phyloP scores from a whole-genome alignment of 2,888 invertebrate genomes.

The Pemphredon lugubris region DNA sequence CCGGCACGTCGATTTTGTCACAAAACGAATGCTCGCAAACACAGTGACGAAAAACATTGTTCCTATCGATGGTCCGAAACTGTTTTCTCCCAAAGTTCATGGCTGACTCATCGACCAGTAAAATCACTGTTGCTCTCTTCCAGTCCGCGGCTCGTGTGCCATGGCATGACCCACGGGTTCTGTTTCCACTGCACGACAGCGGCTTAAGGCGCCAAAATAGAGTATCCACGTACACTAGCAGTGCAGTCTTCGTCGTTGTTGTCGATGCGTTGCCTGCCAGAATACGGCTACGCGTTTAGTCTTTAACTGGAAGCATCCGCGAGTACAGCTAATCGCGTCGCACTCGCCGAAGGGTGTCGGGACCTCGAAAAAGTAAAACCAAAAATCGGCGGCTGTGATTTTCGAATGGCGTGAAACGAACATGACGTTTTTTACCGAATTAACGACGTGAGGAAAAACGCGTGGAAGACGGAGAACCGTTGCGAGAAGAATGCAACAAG shows the following conservation, averaged over 20 bases:
- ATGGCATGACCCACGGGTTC: too few relatives aligned
- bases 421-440: background rate
- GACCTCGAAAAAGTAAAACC: background rate
- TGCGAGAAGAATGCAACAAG: slow-evolving; percentile 40
- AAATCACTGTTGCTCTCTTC: slow-evolving; percentile 21
- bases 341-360: background rate
- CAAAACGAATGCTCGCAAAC: too few relatives aligned
- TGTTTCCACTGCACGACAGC: slow-evolving; percentile 41
- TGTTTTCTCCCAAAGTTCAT: background rate
- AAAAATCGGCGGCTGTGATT: background rate
- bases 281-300: slow-evolving; percentile 60
- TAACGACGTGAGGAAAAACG: slow-evolving; percentile 1
- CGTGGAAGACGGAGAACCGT: background rate
- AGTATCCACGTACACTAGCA: slow-evolving; percentile 32
- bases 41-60: too few relatives aligned
- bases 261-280: slow-evolving; percentile 42
- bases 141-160: background rate
- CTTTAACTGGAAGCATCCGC: slow-evolving; percentile 63
- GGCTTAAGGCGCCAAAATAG: slow-evolving; percentile 65
- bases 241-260: slow-evolving; percentile 24
- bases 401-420: background rate
- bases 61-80: too few relatives aligned
- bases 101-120: slow-evolving; percentile 24
- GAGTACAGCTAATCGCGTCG: slow-evolving; percentile 30
- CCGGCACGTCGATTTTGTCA: too few relatives aligned